phyloP scores from a whole-genome alignment of 2,888 invertebrate genomes.

The Micropterix aruncella region DNA sequence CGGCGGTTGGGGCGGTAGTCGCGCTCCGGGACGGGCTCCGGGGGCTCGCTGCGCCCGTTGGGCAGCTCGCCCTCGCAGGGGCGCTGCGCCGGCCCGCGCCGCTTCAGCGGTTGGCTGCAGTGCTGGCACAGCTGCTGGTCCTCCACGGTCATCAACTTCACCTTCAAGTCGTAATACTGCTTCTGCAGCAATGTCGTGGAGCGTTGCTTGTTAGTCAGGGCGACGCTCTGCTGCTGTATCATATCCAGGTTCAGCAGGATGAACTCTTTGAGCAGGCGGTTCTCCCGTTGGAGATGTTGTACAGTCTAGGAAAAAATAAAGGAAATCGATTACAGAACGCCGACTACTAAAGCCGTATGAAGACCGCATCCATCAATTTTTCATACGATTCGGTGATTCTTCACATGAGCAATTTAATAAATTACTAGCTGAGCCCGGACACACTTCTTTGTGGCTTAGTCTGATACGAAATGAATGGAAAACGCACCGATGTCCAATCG shows the following conservation, averaged over 20 bases:
- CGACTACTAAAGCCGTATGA: no score
- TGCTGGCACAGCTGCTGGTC: background rate
- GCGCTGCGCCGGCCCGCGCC: background rate
- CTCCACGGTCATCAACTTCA: background rate
- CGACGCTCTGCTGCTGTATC: background rate
- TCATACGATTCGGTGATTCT: no score
- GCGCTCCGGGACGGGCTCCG: background rate
- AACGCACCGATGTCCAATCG: no score
- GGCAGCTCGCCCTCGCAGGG: background rate
- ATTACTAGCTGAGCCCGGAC: no score
- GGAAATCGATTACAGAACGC: no score
- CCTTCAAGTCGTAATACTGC: background rate
- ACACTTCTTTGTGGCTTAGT: no score
- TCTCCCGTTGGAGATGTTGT: no score
- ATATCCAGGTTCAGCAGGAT: background rate
- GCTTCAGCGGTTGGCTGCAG: background rate
- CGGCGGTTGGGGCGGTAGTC: background rate
- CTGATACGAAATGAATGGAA: no score
- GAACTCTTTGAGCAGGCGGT: background rate
- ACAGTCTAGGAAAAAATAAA: no score
- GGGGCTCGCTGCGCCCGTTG: background rate
- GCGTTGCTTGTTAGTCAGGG: background rate
- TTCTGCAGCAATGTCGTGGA: background rate
- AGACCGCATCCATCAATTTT: no score
- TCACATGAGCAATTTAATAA: no score